These are phyloP conservation scores for Enoplosus armatus DNA, from an alignment of 2,797 vertebrate species.

Conservation along the genomic window DNA sequence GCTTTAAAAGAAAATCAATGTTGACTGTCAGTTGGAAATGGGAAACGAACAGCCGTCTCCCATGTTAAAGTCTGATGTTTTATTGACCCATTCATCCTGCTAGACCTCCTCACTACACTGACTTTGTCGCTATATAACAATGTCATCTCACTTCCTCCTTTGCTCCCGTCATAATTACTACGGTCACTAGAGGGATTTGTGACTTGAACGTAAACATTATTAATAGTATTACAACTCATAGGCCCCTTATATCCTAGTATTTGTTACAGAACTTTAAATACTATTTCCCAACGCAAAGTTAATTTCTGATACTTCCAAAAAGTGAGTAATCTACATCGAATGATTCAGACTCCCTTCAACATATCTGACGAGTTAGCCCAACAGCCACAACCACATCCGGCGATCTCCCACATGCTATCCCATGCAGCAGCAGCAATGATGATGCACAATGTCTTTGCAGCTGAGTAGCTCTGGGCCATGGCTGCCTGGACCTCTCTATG, in stretches of 20 bases:
- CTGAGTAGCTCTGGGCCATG: constrained; percentile 60
- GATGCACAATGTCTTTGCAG: constrained; percentile 68
- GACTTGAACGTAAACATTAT: background rate
- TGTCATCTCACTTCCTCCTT: background rate
- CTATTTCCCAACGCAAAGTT: background rate
- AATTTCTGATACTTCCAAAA: background rate
- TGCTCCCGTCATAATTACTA: background rate
- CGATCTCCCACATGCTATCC: constrained; percentile 14
- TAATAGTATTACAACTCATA: background rate
- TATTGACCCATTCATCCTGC: background rate
- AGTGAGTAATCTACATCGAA: background rate
- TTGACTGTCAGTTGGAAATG: too few species aligned
- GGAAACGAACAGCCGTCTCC: too few species aligned
- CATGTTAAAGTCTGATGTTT: too few species aligned
- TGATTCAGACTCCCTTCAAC: background rate
- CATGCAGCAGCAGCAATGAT: constrained; percentile 42
- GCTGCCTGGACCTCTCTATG: constrained; percentile 61
- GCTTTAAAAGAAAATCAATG: too few species aligned
- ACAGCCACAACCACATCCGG: constrained; percentile 7
- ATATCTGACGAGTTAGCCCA: background rate
- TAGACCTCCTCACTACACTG: background rate
- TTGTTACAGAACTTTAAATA: background rate
- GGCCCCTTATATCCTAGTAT: background rate
- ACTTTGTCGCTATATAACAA: background rate
- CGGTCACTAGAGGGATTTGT: background rate